A percentile compares a stretch with the other conserved stretches of the same genome.
Evolutionary conservation across 64 coral and sea anemone genomes (phyloP).

Genomic region (Hydrozoanthus tunicans): DNA sequence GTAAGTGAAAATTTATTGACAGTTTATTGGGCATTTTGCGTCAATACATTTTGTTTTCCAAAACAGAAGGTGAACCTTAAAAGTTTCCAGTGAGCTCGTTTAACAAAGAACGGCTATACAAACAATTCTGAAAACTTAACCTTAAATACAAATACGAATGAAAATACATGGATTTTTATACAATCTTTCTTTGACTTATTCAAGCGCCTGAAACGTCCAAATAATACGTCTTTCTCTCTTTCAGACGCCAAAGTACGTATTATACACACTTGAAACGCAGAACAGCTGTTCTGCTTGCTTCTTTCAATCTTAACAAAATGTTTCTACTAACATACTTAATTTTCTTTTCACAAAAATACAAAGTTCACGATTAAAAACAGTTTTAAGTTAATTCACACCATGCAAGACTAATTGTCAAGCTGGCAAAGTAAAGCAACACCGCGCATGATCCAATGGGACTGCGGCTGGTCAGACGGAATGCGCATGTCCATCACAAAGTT

Average conservation of each 20-base stretch:
- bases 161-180: neutral
- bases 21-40: neutral
- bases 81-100: no score
- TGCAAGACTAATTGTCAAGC: constrained; percentile 58
- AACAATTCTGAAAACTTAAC: no score
- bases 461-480: constrained; percentile 97
- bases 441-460: constrained; percentile 98
- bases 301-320: neutral
- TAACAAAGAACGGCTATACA: no score
- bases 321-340: neutral
- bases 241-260: neutral
- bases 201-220: neutral
- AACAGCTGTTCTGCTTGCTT: neutral
- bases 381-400: neutral
- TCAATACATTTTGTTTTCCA: neutral
- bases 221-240: neutral
- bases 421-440: constrained; percentile 97
- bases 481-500: constrained; percentile 99
- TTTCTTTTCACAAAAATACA: neutral
- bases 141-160: no score
- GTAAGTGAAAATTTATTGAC: neutral
- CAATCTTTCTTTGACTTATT: neutral
- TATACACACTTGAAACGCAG: neutral
- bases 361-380: neutral
- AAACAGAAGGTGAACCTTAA: neutral